These are phyloP conservation scores for Sinocyclocheilus maitianheensis DNA, from an alignment of 2,113 vertebrate genomes.

Conservation along the genomic window DNA sequence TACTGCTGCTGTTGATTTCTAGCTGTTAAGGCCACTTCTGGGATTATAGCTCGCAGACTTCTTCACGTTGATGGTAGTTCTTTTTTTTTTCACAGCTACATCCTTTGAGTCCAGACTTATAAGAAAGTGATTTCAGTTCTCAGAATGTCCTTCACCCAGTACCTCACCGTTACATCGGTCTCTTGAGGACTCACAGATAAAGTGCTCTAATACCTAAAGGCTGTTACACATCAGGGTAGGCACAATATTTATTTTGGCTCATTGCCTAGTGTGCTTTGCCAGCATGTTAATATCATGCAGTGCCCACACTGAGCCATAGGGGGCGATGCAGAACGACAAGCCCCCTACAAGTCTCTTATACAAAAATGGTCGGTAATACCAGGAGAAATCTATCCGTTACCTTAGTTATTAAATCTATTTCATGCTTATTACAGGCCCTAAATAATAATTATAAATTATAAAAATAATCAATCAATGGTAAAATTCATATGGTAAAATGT, in stretches of 20 bases:
- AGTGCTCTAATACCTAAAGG: slow-evolving; percentile 12
- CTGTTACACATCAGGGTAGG: slow-evolving; percentile 18
- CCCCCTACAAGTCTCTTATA: background rate
- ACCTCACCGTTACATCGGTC: background rate
- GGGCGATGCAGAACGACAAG: background rate
- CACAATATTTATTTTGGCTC: slow-evolving; percentile 16
- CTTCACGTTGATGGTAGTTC: background rate
- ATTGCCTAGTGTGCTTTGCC: slow-evolving; percentile 23
- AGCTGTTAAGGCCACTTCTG: background rate
- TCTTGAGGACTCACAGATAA: slow-evolving; percentile 13
- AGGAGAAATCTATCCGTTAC: background rate
- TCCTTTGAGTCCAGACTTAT: background rate
- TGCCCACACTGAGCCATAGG: slow-evolving; percentile 6
- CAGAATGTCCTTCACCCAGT: background rate
- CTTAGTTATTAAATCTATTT: background rate
- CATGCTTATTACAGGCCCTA: background rate
- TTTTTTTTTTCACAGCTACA: background rate
- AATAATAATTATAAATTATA: no score
- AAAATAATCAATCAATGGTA: no score
- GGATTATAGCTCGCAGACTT: slow-evolving; percentile 35
- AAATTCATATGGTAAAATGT: background rate
- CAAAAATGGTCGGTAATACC: background rate
- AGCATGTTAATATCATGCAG: background rate
- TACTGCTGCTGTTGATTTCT: slow-evolving; percentile 3
- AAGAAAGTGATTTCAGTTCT: slow-evolving; percentile 35